Evolutionary conservation across 2,888 invertebrate genomes (phyloP).

Genomic region (Omphaloscelis lunosa): DNA sequence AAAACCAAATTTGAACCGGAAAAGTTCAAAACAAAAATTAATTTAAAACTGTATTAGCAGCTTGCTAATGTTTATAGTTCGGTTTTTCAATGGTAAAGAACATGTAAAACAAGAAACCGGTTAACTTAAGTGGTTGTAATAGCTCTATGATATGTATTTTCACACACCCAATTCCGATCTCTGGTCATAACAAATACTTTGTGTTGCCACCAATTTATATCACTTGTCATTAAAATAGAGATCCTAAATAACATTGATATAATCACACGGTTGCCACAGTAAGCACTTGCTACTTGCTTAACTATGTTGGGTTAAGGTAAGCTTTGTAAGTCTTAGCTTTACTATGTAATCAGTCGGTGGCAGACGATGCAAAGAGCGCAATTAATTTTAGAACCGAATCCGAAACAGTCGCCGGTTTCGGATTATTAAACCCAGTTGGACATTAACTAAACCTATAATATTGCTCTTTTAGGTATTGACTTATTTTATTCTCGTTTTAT

Average conservation of each 20-base stretch:
- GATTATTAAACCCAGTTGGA: background rate
- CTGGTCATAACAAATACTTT: background rate
- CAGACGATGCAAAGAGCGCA: slow-evolving; percentile 23
- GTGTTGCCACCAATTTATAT: background rate
- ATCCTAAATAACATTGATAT: background rate
- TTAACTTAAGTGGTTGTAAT: too few relatives aligned
- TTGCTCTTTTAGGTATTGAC: background rate
- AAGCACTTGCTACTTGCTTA: slow-evolving; percentile 14
- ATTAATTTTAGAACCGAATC: slow-evolving; percentile 26
- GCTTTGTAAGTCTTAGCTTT: slow-evolving; percentile 12
- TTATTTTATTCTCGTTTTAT: background rate
- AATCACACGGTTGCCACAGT: background rate
- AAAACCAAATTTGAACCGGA: too few relatives aligned
- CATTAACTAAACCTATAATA: slow-evolving; percentile 10
- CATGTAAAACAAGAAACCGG: too few relatives aligned
- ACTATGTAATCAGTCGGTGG: slow-evolving; percentile 26
- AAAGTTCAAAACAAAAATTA: too few relatives aligned
- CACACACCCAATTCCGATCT: too few relatives aligned
- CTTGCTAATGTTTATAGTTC: too few relatives aligned
- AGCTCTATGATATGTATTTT: too few relatives aligned
- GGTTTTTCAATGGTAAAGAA: too few relatives aligned
- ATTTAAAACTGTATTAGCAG: too few relatives aligned
- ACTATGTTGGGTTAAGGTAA: slow-evolving; percentile 19
- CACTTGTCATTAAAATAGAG: background rate
- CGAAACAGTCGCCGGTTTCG: slow-evolving; percentile 20